Evolutionary conservation across 2,113 vertebrate genomes (phyloP).

Genomic region (Saccopteryx leptura): DNA sequence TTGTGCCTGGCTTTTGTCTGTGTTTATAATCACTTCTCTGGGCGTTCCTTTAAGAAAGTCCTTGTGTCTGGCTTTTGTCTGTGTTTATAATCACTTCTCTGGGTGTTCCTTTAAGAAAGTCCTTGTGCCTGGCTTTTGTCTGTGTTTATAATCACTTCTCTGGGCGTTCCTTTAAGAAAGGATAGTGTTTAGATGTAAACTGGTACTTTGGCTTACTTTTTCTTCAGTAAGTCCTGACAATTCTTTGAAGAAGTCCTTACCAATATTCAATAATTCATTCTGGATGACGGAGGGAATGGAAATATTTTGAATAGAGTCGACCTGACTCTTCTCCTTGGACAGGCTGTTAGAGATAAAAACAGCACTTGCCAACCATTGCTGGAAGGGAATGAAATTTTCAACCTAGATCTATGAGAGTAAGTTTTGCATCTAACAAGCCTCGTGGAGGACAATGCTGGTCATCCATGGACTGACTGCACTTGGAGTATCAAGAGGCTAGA

Average conservation of each 20-base stretch:
- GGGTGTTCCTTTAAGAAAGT: not conserved
- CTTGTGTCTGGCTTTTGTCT: not conserved
- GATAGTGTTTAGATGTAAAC: conserved; percentile 11
- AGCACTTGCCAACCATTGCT: not conserved
- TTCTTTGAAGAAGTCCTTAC: not conserved
- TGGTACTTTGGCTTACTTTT: not conserved
- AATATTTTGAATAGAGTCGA: not conserved
- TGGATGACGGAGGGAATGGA: not conserved
- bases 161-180: not conserved
- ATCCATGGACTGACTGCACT: not conserved
- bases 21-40: not conserved
- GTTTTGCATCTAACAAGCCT: not conserved
- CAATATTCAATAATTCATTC: not conserved
- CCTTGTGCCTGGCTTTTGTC: not conserved
- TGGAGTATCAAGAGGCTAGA: not conserved
- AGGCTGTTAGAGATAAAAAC: not conserved
- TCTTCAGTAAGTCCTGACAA: not conserved
- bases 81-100: not conserved
- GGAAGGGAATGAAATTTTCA: not conserved
- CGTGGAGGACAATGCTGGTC: not conserved
- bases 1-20: not conserved
- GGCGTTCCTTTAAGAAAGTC: not conserved
- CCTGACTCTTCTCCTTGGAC: not conserved
- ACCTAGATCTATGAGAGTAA: not conserved
- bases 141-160: not conserved